Evolutionary conservation across 2,797 vertebrate genomes (phyloP), one percentile per base, ranked within the genome.

Genomic region (Danio aesculapii): DNA sequence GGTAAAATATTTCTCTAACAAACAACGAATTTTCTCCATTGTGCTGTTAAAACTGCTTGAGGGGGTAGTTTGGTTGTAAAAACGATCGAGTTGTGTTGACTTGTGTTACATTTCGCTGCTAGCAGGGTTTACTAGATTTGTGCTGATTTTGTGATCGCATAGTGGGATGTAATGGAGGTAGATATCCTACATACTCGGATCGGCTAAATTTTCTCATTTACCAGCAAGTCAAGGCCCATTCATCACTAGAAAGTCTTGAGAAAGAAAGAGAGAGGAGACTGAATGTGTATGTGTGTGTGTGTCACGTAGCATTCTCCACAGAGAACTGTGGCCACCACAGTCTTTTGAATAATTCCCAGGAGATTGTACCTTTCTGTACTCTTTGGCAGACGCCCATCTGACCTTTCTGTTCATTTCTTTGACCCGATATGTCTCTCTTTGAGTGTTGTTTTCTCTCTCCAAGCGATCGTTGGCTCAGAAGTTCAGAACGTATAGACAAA

Each of bases 191-290:
- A 72, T 21, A 57, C 72, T 58, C 44, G 52, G 46, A 73, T 55
- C 68, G 66, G 57, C 78, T 64, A 63, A 30, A 50, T 77, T 43
- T 83, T 83, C 69, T 78, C 69, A 83, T 82, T 86, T 86, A 83
- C 81, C 77, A 78, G 64, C 50, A 77, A 50, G 77, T 84, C 83
- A 84, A 86, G 79, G 52, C 58, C 77, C 70, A 78, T 86, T 83
- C 83, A 86, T 86, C 64, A 84, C 46, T 14, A 70, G 14, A 16
- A 44, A 83, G 70, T 50, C 61, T 71, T 17, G 53, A 55, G 61
- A 50, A 73, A 59, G 57, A 66, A 19, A 69, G 76, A 49, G 50
- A 77, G 68, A 50, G 63, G 13, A 61, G 6, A 39, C 2, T 21
- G 69, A 13, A 16, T 43, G 52, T 73, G 67, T 6, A 5, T 21